Conservation (phyloP, 2,113 vertebrate species). For the Oreochromis spilurus region DNA sequence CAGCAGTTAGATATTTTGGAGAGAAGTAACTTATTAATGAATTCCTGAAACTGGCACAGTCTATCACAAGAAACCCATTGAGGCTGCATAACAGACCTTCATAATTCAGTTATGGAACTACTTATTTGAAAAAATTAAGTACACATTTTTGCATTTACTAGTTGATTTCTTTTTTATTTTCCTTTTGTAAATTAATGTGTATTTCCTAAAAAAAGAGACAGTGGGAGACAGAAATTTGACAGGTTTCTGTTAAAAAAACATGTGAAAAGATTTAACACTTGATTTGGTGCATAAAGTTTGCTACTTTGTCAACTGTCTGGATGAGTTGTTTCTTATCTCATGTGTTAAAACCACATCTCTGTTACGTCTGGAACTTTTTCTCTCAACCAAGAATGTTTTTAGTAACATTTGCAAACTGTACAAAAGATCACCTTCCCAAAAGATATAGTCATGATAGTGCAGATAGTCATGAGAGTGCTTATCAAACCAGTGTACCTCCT, state of each 20-base stretch:
- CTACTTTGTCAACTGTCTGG: background rate
- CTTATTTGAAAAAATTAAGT: background rate
- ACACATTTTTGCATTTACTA: background rate
- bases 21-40: background rate
- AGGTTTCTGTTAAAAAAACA: background rate
- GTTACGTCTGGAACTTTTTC: too few relatives aligned
- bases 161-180: background rate
- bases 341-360: background rate
- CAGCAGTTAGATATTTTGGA: background rate
- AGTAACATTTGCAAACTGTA: rapidly evolving
- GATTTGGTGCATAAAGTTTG: background rate
- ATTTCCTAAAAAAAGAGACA: background rate
- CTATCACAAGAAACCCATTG: rapidly evolving
- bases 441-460: too few relatives aligned
- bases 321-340: background rate
- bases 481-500: too few relatives aligned
- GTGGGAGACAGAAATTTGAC: background rate
- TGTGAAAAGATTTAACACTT: background rate
- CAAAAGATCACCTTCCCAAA: too few relatives aligned
- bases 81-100: rapidly evolving
- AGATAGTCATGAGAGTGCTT: too few relatives aligned
- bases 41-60: background rate
- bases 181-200: background rate
- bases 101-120: background rate
- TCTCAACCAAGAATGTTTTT: too few relatives aligned